Evolutionary conservation across 2,113 vertebrate genomes (phyloP), one percentile per base, ranked within the genome.

Genomic region (Leptodactylus fuscus): DNA sequence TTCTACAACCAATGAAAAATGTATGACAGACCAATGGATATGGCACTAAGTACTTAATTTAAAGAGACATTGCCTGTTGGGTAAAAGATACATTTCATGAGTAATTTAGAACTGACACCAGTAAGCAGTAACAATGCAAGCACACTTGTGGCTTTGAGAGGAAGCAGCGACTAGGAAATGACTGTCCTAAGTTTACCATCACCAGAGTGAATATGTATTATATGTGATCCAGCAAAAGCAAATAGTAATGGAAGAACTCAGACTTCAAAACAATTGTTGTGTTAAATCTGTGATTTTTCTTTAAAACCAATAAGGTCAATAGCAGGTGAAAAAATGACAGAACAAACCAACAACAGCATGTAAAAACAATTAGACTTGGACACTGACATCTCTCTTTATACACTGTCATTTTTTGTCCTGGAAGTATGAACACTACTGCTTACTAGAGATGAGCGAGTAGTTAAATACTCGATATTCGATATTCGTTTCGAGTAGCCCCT

Each of bases 1-100:
- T 83, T 74, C n/a, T 83, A 53, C n/a, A 73, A 24, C 69, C 48
- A 74, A 10, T 74, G 18, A 74, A 55, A 55, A 71, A 58, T 74
- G 29, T 58, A 55, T 74, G 69, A 29, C 32, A 69, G n/a, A 71
- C 48, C 20, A 51, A 82, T 53, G 18, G 81, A 82, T 70, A 70
- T 73, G 71, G 46, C 32, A 41, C 67, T 44, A 49, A 65, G 24
- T 81, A 22, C 53, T 36, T 81, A 20, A 81, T 81, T 80, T 62
- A 81, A 81, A 32, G 38, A 67, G 79, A 81, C 60, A 49, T 34
- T 67, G 51, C 29, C n/a, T 81, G 13, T 41, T 38, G 20, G 60
- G 34, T 81, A 81, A 81, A 81, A 11, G 8, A 69, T 48, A 10
- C 12, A 62, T 58, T 81, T 16, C 18, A 58, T 27, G 78, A 65